Percentiles rank a stretch among this genome's conserved stretches.
Conservation (phyloP, 2,888 invertebrate genomes). For the Hedychridium roseum region DNA sequence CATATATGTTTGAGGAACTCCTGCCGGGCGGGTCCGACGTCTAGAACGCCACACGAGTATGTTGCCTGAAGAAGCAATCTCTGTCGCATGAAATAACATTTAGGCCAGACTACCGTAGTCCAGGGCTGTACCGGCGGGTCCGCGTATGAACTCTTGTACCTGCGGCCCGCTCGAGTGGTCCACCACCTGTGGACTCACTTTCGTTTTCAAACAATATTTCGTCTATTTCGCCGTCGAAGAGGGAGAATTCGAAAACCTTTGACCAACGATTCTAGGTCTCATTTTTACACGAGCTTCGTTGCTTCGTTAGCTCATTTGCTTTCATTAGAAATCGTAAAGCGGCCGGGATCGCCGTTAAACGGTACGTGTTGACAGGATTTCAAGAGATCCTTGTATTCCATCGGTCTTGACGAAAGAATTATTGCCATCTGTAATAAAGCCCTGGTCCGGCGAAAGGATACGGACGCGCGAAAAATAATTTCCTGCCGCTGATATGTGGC, state of each 20-base stretch:
- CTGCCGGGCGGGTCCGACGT: slow-evolving; percentile 24
- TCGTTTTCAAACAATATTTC: slow-evolving; percentile 23
- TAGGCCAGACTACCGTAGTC: slow-evolving; percentile 27
- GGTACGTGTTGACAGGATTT: no score
- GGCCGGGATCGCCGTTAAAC: no score
- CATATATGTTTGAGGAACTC: slow-evolving; percentile 46
- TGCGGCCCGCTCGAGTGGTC: neutral
- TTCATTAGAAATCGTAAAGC: no score
- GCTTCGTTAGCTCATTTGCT: no score
- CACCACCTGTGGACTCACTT: slow-evolving; percentile 23
- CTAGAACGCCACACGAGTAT: slow-evolving; percentile 25
- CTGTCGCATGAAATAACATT: slow-evolving; percentile 49
- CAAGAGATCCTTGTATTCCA: no score
- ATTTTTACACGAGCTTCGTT: no score
- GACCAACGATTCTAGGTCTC: no score
- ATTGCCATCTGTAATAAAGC: no score
- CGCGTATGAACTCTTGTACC: neutral
- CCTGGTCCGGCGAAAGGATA: slow-evolving; percentile 38
- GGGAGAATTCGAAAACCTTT: no score
- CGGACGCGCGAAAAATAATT: slow-evolving; percentile 59
- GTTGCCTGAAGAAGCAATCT: slow-evolving; percentile 51
- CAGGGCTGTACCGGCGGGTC: slow-evolving; percentile 8
- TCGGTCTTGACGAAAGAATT: no score
- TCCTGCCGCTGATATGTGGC: slow-evolving; percentile 55
- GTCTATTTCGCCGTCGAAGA: slow-evolving; percentile 31